Evolutionary conservation across 1,140 invertebrate species (phyloP), one percentile per base, ranked within the genome.

Genomic region (Eumaeus atala): DNA sequence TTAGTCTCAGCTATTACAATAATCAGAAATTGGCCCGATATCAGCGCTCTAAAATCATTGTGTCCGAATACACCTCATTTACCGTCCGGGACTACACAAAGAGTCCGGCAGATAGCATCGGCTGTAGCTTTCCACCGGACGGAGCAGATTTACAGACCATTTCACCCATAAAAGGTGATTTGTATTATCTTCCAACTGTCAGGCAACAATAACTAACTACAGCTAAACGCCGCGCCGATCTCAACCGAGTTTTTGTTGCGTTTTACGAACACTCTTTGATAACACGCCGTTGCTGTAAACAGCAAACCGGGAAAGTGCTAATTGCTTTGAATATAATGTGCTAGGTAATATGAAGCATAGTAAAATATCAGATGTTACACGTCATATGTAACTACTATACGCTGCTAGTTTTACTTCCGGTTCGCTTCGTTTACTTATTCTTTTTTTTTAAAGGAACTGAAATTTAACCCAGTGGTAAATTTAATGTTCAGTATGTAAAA

Each of bases 131-230:
- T n/a, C n/a, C n/a, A 28, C 21, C 21, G 77, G 69, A 79, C 62
- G 66, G 59, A 64, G 55, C 62, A 67, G 71, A 75, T 77, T 74
- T 76, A 77, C 72, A 62, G 67, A 67, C 66, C 60, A 54, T 64
- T 73, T 73, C 66, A 66, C 67, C 75, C 66, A 66, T 70, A 77
- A 68, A 75, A 73, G 74, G 68, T 74, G 70, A 75, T 78, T 77
- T 71, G 72, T 75, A 74, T 74, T 78, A 58, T 62, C 58, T 56
- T 48, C 56, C 36, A 8, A 49, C 50, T 59, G 53, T 47, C 54
- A 53, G 12, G 35, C 36, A 37, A 16, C 37, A 11, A 16, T 14
- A 0, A 28, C 44, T 48, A n/a, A 21, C 44, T 48, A n/a, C n/a
- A 17, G 17, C 44, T 16, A 48, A 4, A 44, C 16, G 18, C 3